Percentiles rank a stretch among this genome's conserved stretches.
These are phyloP conservation scores for Neosalanx taihuensis DNA, from an alignment of 2,797 vertebrate genomes.

Conservation along the genomic window DNA sequence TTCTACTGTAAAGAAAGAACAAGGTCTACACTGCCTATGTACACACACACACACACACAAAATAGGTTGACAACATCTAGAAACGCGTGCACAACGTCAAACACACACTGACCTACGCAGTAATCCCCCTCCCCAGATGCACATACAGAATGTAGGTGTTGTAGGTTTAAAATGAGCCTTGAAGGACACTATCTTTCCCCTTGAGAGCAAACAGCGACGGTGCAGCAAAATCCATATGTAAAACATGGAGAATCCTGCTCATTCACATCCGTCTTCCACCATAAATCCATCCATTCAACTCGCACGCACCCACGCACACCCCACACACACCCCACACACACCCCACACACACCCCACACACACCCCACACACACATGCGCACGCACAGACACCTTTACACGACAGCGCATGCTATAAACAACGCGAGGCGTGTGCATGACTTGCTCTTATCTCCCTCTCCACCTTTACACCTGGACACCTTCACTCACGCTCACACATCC, in stretches of 20 bases:
- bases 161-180: no score
- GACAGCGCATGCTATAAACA: slow-evolving; percentile 8
- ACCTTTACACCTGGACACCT: background rate
- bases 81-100: slow-evolving; percentile 17
- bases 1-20: background rate
- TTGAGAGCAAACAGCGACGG: slow-evolving; percentile 6
- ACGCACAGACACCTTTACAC: background rate
- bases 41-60: slow-evolving; percentile 7
- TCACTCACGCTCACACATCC: background rate
- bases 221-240: slow-evolving; percentile 5
- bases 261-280: background rate
- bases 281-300: background rate
- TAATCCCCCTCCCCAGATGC: slow-evolving; percentile 5
- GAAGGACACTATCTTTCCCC: background rate
- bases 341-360: no score
- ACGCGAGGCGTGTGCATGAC: slow-evolving; percentile 45
- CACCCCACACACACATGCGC: background rate
- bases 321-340: no score
- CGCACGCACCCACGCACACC: slow-evolving; percentile 7
- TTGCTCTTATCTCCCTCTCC: slow-evolving; percentile 52
- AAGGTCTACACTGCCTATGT: background rate
- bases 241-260: slow-evolving; percentile 42
- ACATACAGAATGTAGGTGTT: no score
- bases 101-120: slow-evolving; percentile 11
- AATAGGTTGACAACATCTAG: background rate